Conservation (phyloP, 2,888 invertebrate species). For the Tinea semifulvella region DNA sequence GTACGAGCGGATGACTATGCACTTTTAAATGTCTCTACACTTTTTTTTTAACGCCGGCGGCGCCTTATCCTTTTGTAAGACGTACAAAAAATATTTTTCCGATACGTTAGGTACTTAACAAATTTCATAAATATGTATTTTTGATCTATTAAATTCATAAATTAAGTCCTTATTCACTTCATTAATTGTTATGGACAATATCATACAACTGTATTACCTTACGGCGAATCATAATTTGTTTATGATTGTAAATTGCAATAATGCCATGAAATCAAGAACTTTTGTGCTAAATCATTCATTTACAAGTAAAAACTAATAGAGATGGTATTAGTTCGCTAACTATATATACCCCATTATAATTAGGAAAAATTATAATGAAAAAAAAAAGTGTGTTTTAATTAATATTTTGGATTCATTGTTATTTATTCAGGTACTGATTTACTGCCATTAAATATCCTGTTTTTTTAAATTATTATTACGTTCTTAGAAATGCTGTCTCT, state of each 20-base stretch:
- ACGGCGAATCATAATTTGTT: neutral
- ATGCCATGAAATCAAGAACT: slow-evolving; percentile 5
- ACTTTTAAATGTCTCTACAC: neutral
- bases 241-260: neutral
- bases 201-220: neutral
- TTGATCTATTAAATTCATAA: slow-evolving; percentile 11
- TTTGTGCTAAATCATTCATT: too few species aligned
- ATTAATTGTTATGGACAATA: slow-evolving; percentile 5
- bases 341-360: too few species aligned
- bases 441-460: too few species aligned
- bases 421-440: too few species aligned
- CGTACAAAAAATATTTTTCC: slow-evolving; percentile 9
- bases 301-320: too few species aligned
- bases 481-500: too few species aligned
- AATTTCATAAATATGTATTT: slow-evolving; percentile 12
- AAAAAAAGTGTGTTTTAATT: too few species aligned
- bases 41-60: neutral
- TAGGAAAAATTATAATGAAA: too few species aligned
- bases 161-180: slow-evolving; percentile 2
- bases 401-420: too few species aligned
- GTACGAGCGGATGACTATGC: too few species aligned
- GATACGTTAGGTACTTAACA: neutral
- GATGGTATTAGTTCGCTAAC: too few species aligned
- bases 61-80: neutral
- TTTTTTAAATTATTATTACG: too few species aligned